Percentiles rank a stretch among this genome's conserved stretches.
These are phyloP conservation scores for Thaumatotibia leucotreta DNA, from an alignment of 1,140 invertebrate genomes.

Conservation along the genomic window DNA sequence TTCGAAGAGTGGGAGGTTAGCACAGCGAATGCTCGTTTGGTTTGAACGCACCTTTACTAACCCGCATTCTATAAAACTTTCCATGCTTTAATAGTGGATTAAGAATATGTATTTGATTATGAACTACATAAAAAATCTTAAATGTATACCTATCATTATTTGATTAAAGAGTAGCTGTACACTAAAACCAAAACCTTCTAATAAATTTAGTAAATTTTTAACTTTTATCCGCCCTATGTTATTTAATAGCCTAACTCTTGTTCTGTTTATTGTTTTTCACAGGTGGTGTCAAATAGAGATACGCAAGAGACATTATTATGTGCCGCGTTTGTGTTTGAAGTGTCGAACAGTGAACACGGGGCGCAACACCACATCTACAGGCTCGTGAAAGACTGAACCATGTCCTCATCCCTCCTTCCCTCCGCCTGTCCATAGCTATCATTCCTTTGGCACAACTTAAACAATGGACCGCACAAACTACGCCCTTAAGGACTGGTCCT, in stretches of 20 bases:
- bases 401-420: slow-evolving; percentile 76
- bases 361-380: slow-evolving; percentile 99
- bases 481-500: neutral
- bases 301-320: slow-evolving; percentile 99
- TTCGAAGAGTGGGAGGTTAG: too few species aligned
- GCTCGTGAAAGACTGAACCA: slow-evolving; percentile 93
- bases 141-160: too few species aligned
- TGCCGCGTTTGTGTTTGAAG: slow-evolving; percentile 99
- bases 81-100: too few species aligned
- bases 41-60: too few species aligned
- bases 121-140: too few species aligned
- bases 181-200: too few species aligned
- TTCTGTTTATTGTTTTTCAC: slow-evolving; percentile 25
- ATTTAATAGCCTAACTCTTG: neutral
- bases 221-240: too few species aligned
- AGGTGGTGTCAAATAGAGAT: slow-evolving; percentile 98
- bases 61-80: too few species aligned
- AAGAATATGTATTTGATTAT: too few species aligned
- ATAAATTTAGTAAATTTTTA: too few species aligned
- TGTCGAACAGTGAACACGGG: slow-evolving; percentile 98
- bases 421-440: slow-evolving; percentile 39
- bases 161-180: too few species aligned
- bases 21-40: too few species aligned
- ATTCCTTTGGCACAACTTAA: slow-evolving; percentile 52
- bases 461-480: slow-evolving; percentile 27